Conservation (phyloP, 1,140 invertebrate species). For the Luehdorfia chinensis region DNA sequence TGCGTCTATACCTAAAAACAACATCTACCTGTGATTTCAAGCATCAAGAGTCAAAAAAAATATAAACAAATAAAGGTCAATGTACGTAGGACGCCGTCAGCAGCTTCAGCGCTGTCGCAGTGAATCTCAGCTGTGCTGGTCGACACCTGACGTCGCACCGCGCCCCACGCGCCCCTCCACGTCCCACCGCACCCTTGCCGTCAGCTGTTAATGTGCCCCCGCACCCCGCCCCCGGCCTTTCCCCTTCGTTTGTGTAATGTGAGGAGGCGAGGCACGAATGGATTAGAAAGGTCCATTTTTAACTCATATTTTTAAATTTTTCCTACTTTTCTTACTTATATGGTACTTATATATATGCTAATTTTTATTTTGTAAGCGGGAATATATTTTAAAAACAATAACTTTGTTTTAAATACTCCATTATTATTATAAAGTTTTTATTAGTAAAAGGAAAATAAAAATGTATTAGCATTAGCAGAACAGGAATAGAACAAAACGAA, state of each 20-base stretch:
- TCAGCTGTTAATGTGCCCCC: conserved; percentile 70
- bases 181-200: conserved; percentile 29
- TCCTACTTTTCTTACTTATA: too few species aligned
- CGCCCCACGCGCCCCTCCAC: conserved; percentile 24
- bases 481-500: too few species aligned
- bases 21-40: conserved; percentile 16
- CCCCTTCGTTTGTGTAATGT: conserved; percentile 74
- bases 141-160: conserved; percentile 65
- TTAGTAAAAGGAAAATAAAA: neutral
- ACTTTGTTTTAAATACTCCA: too few species aligned
- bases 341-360: too few species aligned
- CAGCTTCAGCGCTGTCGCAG: conserved; percentile 50
- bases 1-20: too few species aligned
- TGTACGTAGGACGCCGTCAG: conserved; percentile 26
- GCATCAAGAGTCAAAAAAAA: conserved; percentile 38
- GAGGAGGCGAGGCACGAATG: conserved; percentile 57
- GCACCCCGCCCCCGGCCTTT: conserved; percentile 51
- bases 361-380: too few species aligned
- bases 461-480: too few species aligned
- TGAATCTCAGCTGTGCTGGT: conserved; percentile 64
- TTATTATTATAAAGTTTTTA: too few species aligned
- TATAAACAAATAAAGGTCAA: conserved; percentile 64
- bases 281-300: conserved; percentile 44
- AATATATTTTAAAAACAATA: too few species aligned
- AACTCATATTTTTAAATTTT: conserved; percentile 36